Base-by-base conservation (phyloP, 2,113 vertebrate genomes). In the Thunnus thynnus region DNA sequence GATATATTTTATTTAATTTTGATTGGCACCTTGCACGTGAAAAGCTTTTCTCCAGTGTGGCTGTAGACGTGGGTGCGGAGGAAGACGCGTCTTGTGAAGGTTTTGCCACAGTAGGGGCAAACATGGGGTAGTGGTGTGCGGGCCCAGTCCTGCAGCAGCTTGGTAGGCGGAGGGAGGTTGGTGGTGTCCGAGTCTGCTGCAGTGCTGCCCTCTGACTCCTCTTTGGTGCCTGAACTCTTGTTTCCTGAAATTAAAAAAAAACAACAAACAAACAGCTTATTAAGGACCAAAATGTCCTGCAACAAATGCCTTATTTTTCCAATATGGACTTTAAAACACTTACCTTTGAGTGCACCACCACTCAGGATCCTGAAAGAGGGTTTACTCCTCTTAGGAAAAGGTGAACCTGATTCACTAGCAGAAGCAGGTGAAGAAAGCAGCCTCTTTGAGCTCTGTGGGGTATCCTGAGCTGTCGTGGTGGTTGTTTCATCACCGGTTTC, bases 21-120 rank as follows among this genome's bases (percentile, higher is more conserved):
- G 54, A 88, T 10, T 66, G 75, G 20, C 86, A 94, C 93, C 51
- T 95, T 96, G 93, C 97, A 98, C 5, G 94, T 95, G 85, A 96
- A 98, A 8, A 97, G 96, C 76, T 97, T 96, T 79, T 97, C 96
- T 13, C 97, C 97, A 0, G 97, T 98, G 93, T 98, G 97, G 3
- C 96, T 97, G 87, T 95, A 96, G 81, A 98, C 97, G 18, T 98
- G 97, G 36, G 96, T 97, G 2, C 96, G 96, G 20, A 98, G 95
- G 16, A 97, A 97, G 8, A 96, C 96, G 0, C 97, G 96, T 2
- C 97, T 95, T 7, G 97, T 97, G 92, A 98, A 98, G 80, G 95
- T 96, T 82, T 97, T 97, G 12, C 96, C 96, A 9, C 97, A 98
- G 83, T 98, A 96, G 0, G 95, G 96, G 83, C 97, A 98, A 46